Evolutionary conservation across 2,888 invertebrate genomes (phyloP), one percentile per base, ranked within the genome.

Genomic region (Xanthorhoe designata): DNA sequence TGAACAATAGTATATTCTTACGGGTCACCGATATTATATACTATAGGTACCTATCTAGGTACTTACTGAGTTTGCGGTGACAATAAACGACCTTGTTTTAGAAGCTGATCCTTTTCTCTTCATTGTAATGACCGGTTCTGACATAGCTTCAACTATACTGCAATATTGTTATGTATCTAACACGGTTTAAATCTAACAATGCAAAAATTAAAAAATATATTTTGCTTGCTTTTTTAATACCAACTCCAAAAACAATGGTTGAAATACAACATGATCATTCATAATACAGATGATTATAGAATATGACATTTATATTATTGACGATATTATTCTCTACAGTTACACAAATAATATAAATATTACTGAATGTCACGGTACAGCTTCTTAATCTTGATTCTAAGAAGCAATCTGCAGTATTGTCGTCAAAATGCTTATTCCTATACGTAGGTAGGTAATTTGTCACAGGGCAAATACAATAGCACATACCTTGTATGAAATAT

Each of bases 391-490:
- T 75, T 74, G 70, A 76, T 81, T 79, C 73, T 54, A 49, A 73
- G 66, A 68, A 49, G 66, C 75, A 66, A 71, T 68, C 66, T 74
- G 66, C 68, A 73, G 76, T 79, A 79, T 81, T 82, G 77, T 81
- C 77, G 78, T 69, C 72, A 75, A 73, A 73, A 75, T 72, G 68
- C 66, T 76, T 78, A 71, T 72, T 74, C 72, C 69, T 77, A 78
- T 78, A 73, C 64, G 76, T 78, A n/a, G n/a, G n/a, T n/a, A n/a
- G n/a, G n/a, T n/a, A 84, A 86, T 89, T 88, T 86, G 87, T 86
- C 86, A 87, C 72, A 79, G 77, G 74, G 75, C 76, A 74, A 77
- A 77, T 79, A 90, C 90, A 90, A 91, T 90, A 75, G 85, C 79
- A 75, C 75, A 84, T 89, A 84, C 72, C 75, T 78, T 81, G 73